phyloP scores from a whole-genome alignment of 2,888 invertebrate genomes.

The Erebia palarica region DNA sequence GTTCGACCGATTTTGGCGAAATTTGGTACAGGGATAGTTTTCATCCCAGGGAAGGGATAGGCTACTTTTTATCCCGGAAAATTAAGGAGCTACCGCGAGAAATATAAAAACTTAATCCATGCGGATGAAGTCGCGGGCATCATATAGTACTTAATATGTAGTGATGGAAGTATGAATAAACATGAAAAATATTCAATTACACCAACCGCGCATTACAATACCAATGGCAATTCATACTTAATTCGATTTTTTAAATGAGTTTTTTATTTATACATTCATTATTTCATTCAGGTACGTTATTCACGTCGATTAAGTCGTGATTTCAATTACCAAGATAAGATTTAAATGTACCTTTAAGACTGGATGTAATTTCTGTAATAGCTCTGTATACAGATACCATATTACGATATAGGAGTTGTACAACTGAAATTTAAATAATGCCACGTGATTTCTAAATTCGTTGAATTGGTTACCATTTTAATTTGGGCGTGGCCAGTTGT shows the following conservation, averaged over 20 bases:
- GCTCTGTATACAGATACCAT: slow-evolving; percentile 42
- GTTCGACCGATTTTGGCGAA: too few species aligned
- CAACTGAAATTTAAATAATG: not conserved
- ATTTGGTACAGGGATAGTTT: too few species aligned
- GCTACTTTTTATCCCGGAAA: too few species aligned
- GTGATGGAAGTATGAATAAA: not conserved
- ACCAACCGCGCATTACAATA: slow-evolving; percentile 45
- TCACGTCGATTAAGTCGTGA: slow-evolving; percentile 61
- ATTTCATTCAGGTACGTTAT: slow-evolving; percentile 49
- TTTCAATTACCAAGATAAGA: slow-evolving; percentile 72
- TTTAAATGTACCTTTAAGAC: slow-evolving; percentile 49
- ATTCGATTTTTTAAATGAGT: slow-evolving; percentile 57
- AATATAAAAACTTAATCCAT: too few species aligned
- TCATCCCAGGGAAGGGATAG: too few species aligned
- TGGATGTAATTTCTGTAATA: slow-evolving; percentile 49
- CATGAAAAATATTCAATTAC: slow-evolving; percentile 54
- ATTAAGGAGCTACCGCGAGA: too few species aligned
- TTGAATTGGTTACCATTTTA: too few species aligned
- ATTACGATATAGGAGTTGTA: slow-evolving; percentile 45
- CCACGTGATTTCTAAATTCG: too few species aligned
- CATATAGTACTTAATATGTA: too few species aligned
- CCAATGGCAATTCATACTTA: slow-evolving; percentile 48
- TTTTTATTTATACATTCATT: slow-evolving; percentile 72
- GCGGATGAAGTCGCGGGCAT: too few species aligned
- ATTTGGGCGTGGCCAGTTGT: too few species aligned